phyloP scores from a whole-genome alignment of 2,797 vertebrate species.

The Syngnathus acus region DNA sequence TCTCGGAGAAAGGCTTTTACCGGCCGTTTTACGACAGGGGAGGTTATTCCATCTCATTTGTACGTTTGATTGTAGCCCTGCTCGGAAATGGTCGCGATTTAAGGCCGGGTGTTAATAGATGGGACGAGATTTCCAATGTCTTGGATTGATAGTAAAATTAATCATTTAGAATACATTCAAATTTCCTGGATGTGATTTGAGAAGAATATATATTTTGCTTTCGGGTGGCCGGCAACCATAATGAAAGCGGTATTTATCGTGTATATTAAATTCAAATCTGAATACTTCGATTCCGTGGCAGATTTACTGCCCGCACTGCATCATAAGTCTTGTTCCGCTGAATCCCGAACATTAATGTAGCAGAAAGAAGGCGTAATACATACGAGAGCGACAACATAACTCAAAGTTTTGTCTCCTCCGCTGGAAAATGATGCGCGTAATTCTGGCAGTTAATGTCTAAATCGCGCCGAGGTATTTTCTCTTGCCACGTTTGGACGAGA shows the following conservation, averaged over 20 bases:
- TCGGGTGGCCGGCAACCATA: background rate
- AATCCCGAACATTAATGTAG: slow-evolving; percentile 6
- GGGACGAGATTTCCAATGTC: too few species aligned
- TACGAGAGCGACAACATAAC: slow-evolving; percentile 1
- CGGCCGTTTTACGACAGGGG: slow-evolving; percentile 24
- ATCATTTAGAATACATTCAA: background rate
- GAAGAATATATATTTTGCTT: background rate
- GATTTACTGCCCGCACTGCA: background rate
- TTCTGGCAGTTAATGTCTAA: background rate
- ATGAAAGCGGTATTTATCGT: background rate
- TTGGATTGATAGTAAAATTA: background rate
- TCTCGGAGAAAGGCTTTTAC: slow-evolving; percentile 21
- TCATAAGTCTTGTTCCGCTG: background rate
- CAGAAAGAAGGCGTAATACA: background rate
- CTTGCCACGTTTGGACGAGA: background rate
- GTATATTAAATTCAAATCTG: slow-evolving; percentile 1
- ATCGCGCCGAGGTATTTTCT: background rate
- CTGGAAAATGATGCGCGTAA: background rate
- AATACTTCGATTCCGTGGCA: background rate
- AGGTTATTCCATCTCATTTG: slow-evolving; percentile 37
- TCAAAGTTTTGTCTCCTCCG: background rate
- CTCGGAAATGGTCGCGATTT: slow-evolving; percentile 36
- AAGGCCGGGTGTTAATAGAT: slow-evolving; percentile 33
- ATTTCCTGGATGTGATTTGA: background rate
- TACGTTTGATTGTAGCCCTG: slow-evolving; percentile 27